These are phyloP conservation scores for Pseudococcus viburni DNA, from an alignment of 2,888 invertebrate genomes.

Conservation along the genomic window DNA sequence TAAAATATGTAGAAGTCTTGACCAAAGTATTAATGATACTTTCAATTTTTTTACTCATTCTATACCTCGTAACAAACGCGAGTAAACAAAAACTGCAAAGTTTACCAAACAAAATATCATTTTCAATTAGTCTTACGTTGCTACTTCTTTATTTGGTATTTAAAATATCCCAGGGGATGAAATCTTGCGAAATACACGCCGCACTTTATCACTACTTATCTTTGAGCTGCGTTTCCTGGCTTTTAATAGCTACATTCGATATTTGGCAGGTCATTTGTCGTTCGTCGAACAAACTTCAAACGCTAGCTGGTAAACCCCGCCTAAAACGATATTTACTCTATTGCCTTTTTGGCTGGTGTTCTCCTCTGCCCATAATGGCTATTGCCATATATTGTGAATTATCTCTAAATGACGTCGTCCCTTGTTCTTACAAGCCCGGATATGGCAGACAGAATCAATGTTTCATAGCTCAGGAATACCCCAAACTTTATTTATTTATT, in stretches of 20 bases:
- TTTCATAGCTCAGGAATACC: not conserved
- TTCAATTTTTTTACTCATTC: not conserved
- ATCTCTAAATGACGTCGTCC: not conserved
- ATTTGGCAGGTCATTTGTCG: conserved; percentile 33
- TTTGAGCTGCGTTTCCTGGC: not conserved
- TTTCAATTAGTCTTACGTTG: not conserved
- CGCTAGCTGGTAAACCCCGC: not conserved
- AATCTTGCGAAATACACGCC: not conserved
- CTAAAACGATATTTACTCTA: conserved; percentile 28
- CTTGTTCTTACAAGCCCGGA: not conserved
- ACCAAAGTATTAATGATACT: not conserved
- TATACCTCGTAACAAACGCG: not conserved
- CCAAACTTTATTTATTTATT: not conserved
- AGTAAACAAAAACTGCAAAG: not conserved
- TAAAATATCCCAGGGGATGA: not conserved
- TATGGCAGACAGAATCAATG: conserved; percentile 16
- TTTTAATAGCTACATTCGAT: not conserved
- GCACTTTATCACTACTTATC: not conserved
- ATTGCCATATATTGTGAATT: not conserved
- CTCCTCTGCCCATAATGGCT: not conserved
- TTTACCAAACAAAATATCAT: conserved; percentile 14
- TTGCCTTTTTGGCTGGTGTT: conserved; percentile 18
- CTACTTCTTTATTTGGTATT: conserved; percentile 16
- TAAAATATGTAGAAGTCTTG: not conserved
- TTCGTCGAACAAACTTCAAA: not conserved